These are phyloP conservation scores for Pseudobourletiella spinata DNA, from an alignment of 1,140 invertebrate genomes.

Conservation along the genomic window DNA sequence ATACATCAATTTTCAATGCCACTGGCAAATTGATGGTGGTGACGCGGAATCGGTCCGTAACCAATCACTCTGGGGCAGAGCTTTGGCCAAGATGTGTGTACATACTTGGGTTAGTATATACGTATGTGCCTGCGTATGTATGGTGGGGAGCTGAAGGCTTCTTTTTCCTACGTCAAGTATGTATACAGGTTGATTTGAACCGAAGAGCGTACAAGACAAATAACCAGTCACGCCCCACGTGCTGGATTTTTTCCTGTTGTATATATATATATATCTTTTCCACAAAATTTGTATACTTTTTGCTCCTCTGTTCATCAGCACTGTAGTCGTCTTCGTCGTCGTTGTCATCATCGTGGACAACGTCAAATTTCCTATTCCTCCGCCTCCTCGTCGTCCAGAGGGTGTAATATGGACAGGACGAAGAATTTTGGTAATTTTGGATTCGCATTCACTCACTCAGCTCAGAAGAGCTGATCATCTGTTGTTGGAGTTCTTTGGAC, in stretches of 20 bases:
- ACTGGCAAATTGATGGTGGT: slow-evolving; percentile 4
- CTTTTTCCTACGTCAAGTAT: not conserved
- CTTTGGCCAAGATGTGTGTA: no score
- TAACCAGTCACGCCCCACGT: slow-evolving; percentile 15
- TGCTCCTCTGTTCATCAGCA: not conserved
- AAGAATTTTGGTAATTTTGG: slow-evolving; percentile 7
- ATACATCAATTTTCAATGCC: slow-evolving; percentile 5
- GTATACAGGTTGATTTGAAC: no score
- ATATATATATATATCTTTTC: not conserved
- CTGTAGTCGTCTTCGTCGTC: not conserved
- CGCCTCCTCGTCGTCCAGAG: no score
- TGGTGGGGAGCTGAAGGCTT: no score
- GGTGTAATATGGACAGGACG: not conserved
- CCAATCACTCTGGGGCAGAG: slow-evolving; percentile 1
- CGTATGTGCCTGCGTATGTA: no score
- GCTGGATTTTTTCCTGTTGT: slow-evolving; percentile 13
- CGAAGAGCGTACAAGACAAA: slow-evolving; percentile 15
- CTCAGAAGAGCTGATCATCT: not conserved
- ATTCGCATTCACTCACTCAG: slow-evolving; percentile 4
- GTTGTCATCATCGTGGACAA: no score
- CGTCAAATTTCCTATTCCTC: no score
- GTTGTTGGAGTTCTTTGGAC: slow-evolving; percentile 9
- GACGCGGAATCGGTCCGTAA: slow-evolving; percentile 8
- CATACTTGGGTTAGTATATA: no score
- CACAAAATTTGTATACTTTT: not conserved